These are phyloP conservation scores for Epistrophe eligans DNA, from an alignment of 2,888 invertebrate genomes.

Conservation along the genomic window DNA sequence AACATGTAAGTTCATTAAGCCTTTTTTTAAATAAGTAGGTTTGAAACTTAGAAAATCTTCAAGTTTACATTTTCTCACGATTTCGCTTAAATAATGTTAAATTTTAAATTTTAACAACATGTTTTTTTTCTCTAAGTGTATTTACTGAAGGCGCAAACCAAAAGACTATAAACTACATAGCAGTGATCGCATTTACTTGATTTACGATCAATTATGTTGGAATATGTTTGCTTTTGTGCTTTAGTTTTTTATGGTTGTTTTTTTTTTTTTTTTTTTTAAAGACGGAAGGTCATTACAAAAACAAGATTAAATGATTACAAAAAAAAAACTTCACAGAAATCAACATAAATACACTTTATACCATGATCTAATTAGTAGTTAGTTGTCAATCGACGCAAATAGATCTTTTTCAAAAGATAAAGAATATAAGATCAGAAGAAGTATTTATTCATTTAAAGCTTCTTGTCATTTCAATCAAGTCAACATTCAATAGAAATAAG, in stretches of 20 bases:
- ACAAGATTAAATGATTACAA: slow-evolving; percentile 30
- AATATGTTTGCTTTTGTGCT: slow-evolving; percentile 43
- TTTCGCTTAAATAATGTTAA: neutral
- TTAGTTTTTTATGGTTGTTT: slow-evolving; percentile 11
- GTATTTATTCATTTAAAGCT: neutral
- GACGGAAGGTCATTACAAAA: slow-evolving; percentile 50
- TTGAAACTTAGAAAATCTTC: too few relatives aligned
- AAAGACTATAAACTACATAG: slow-evolving; percentile 27
- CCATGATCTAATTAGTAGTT: slow-evolving; percentile 48
- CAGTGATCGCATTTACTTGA: slow-evolving; percentile 70
- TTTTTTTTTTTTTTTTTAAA: slow-evolving; percentile 7
- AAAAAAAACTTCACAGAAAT: slow-evolving; percentile 14
- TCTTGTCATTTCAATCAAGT: slow-evolving; percentile 54
- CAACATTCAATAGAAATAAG: slow-evolving; percentile 5
- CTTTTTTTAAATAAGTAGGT: too few relatives aligned
- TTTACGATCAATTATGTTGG: slow-evolving; percentile 71
- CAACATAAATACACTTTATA: slow-evolving; percentile 10
- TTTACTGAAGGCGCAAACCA: slow-evolving; percentile 25
- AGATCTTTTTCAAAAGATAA: slow-evolving; percentile 11
- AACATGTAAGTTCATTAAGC: too few relatives aligned
- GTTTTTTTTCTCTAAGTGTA: neutral
- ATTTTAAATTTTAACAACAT: neutral
- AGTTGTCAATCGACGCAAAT: slow-evolving; percentile 45
- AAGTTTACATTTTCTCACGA: too few relatives aligned
- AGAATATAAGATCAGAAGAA: neutral